phyloP scores from a whole-genome alignment of 2,888 invertebrate species.

The Noctuana brunneofusca region DNA sequence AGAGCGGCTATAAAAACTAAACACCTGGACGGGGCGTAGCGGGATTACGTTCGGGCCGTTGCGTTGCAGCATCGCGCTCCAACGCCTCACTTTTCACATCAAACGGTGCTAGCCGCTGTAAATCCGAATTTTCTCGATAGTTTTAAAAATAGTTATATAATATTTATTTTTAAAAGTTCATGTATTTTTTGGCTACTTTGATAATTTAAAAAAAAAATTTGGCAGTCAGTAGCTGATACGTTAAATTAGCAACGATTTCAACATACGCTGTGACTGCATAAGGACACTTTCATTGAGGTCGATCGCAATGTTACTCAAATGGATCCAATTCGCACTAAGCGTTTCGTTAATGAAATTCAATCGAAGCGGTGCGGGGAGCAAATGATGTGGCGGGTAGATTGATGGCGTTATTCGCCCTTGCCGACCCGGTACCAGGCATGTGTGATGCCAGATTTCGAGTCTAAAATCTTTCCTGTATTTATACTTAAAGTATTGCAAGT shows the following conservation, averaged over 20 bases:
- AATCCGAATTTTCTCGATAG: neutral
- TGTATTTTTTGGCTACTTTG: too few species aligned
- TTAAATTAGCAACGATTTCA: neutral
- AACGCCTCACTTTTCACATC: slow-evolving; percentile 43
- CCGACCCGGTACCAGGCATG: neutral
- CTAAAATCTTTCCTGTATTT: neutral
- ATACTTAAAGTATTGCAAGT: neutral
- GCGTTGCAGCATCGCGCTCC: slow-evolving; percentile 46
- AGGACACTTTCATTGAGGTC: slow-evolving; percentile 46
- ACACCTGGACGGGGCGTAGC: slow-evolving; percentile 48
- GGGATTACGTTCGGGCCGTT: slow-evolving; percentile 53
- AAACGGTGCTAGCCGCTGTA: slow-evolving; percentile 7
- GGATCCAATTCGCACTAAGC: slow-evolving; percentile 82
- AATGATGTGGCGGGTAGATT: slow-evolving; percentile 82
- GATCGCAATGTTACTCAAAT: slow-evolving; percentile 75
- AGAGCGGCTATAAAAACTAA: slow-evolving; percentile 72
- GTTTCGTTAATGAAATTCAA: slow-evolving; percentile 82
- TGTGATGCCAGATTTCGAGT: slow-evolving; percentile 2
- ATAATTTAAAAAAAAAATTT: too few species aligned
- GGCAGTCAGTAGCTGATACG: neutral
- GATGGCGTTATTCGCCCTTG: slow-evolving; percentile 54
- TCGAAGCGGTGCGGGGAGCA: slow-evolving; percentile 74
- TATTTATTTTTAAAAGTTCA: too few species aligned
- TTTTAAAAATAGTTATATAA: neutral
- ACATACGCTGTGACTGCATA: slow-evolving; percentile 27